Base-by-base conservation (phyloP, 2,113 vertebrate species). In the Trogon melanurus region DNA sequence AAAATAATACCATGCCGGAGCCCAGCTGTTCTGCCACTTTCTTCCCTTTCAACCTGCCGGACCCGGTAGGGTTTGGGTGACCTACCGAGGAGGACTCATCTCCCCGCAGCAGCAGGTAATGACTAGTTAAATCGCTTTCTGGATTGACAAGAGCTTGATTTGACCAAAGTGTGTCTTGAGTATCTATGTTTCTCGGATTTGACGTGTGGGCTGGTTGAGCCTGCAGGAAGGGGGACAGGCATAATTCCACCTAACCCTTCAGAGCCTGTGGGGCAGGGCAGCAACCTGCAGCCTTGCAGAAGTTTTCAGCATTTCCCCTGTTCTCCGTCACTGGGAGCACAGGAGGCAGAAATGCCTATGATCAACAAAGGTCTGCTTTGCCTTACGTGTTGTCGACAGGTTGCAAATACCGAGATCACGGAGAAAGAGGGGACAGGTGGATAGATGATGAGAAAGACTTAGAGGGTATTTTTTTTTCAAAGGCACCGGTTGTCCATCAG, bases 11-110 rank as follows among this genome's bases (percentile, higher is more conserved):
- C 97, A 98, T 98, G 98, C 97, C 78, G 97, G 97, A 97, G 66
- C 86, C 92, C 93, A 89, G 90, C 86, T 88, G 71, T 87, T 90
- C 92, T 48, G 82, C 65, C 88, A 93, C 96, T 75, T 96, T 97
- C 88, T 97, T 85, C 90, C 92, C 94, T 97, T 97, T 96, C 92
- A 96, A 97, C 95, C 96, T 98, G 90, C 98, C 98, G 5, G 98
- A 98, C 93, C 98, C 98, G 2, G 97, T 97, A 82, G 98, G 98
- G 91, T 98, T 98, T 93, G 98, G 98, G 96, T 98, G 98, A 98
- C 79, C 85, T 84, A 66, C 58, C 9, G 30, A 58, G 30, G 36
- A 82, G 93, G 76, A 86, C 45, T 5, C 73, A 56, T 76, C 86
- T 86, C 87, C 11, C 41, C n/a, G 10, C 83, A 50, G 65, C 47